A percentile compares a stretch with the other conserved stretches of the same genome.
These are phyloP conservation scores for Lophius americanus DNA, from an alignment of 2,797 vertebrate genomes.

Conservation along the genomic window DNA sequence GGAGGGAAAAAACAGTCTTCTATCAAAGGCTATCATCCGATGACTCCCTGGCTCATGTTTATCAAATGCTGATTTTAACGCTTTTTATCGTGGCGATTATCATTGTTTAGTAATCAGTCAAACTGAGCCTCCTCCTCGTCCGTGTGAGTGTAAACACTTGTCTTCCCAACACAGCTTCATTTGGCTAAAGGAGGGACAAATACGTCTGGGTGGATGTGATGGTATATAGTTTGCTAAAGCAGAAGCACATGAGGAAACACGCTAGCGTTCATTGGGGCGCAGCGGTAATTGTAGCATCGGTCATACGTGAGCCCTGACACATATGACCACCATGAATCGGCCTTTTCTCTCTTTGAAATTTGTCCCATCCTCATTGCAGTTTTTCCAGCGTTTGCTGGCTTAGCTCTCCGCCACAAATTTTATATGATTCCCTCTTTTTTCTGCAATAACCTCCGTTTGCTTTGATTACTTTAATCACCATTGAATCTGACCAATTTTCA, in stretches of 20 bases:
- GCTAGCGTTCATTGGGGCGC: slow-evolving; percentile 55
- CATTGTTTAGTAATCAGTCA: slow-evolving; percentile 76
- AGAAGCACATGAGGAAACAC: slow-evolving; percentile 57
- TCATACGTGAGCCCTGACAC: slow-evolving; percentile 61
- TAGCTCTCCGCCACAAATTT: slow-evolving; percentile 34
- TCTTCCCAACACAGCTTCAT: slow-evolving; percentile 62
- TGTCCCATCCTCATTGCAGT: slow-evolving; percentile 31
- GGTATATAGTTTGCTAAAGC: slow-evolving; percentile 61
- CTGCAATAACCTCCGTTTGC: slow-evolving; percentile 52
- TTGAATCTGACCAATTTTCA: slow-evolving; percentile 48
- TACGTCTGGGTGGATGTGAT: slow-evolving; percentile 56
- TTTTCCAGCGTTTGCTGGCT: slow-evolving; percentile 42
- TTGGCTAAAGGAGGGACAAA: slow-evolving; percentile 66
- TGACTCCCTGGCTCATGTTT: slow-evolving; percentile 70
- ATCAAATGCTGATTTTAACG: slow-evolving; percentile 76
- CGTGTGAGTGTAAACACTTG: slow-evolving; percentile 74
- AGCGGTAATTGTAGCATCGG: slow-evolving; percentile 64
- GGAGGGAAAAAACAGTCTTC: slow-evolving; percentile 57
- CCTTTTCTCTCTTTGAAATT: slow-evolving; percentile 49
- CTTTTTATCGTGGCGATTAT: slow-evolving; percentile 78
- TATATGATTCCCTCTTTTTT: slow-evolving; percentile 23
- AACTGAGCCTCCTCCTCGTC: slow-evolving; percentile 70
- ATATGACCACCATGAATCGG: slow-evolving; percentile 63
- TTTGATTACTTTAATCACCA: slow-evolving; percentile 59
- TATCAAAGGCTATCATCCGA: slow-evolving; percentile 74